Evolutionary conservation across 2,888 invertebrate genomes (phyloP).

Genomic region (Leptopterna dolabrata): DNA sequence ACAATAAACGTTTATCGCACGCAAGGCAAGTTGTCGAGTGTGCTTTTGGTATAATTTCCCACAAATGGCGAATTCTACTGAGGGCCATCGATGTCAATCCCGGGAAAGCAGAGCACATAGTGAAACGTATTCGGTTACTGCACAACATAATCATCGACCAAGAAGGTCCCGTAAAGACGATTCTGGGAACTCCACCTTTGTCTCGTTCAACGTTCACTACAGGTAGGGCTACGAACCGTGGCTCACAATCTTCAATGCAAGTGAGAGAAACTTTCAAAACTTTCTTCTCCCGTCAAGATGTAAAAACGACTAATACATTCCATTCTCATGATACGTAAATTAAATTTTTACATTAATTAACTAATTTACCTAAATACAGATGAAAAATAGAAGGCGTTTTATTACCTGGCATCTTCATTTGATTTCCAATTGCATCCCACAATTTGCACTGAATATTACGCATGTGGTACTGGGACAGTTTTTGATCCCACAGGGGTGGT

Average conservation of each 20-base stretch:
- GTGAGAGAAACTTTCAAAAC: background rate
- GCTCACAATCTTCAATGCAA: background rate
- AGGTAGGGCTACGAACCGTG: background rate
- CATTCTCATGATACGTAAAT: no score
- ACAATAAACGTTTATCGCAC: constrained; percentile 23
- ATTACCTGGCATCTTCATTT: no score
- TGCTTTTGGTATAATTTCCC: constrained; percentile 54
- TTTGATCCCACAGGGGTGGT: background rate
- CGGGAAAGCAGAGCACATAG: constrained; percentile 46
- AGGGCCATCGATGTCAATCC: constrained; percentile 49
- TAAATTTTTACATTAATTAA: no score
- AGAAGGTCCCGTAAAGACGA: constrained; percentile 39
- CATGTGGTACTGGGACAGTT: background rate
- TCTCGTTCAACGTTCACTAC: background rate
- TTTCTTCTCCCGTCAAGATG: background rate
- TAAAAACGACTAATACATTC: background rate
- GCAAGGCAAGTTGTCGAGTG: constrained; percentile 51
- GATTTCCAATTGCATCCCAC: background rate
- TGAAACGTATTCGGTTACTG: constrained; percentile 55
- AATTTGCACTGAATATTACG: background rate
- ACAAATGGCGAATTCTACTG: constrained; percentile 54
- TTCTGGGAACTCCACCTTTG: background rate
- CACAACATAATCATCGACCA: constrained; percentile 56
- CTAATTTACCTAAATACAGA: no score
- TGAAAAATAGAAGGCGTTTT: no score